phyloP scores from a whole-genome alignment of 1,140 invertebrate species.

The Euura saliciscinereae region DNA sequence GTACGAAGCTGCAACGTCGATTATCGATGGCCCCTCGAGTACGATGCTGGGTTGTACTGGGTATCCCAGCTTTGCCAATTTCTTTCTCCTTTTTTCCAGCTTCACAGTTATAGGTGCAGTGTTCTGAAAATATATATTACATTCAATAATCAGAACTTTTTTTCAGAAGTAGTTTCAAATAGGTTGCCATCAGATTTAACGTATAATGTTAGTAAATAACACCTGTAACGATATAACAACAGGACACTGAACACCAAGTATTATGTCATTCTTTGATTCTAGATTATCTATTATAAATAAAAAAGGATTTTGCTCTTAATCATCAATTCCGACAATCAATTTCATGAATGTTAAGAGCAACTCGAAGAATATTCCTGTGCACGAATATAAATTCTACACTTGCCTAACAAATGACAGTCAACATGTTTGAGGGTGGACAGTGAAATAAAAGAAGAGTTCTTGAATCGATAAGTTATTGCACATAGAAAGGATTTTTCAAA shows the following conservation, averaged over 20 bases:
- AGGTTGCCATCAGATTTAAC: not conserved
- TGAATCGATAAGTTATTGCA: not conserved
- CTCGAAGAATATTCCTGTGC: not conserved
- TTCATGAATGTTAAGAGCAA: not conserved
- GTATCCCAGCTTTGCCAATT: constrained; percentile 10
- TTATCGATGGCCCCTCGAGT: constrained; percentile 7
- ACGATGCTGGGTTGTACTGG: constrained; percentile 13
- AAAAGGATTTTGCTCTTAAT: too few relatives aligned
- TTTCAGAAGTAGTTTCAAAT: not conserved
- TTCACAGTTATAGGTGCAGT: not conserved
- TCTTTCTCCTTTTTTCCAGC: constrained; percentile 1
- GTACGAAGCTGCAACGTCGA: constrained; percentile 9
- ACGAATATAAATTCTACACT: not conserved
- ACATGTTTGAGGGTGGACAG: not conserved
- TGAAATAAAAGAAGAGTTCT: not conserved
- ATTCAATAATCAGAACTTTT: not conserved
- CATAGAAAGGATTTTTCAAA: not conserved
- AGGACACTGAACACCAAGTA: too few relatives aligned
- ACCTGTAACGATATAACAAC: too few relatives aligned
- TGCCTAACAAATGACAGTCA: not conserved
- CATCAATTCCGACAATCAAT: too few relatives aligned
- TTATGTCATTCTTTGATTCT: too few relatives aligned
- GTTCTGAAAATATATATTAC: constrained; percentile 11
- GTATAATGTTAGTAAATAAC: not conserved
- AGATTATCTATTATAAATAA: too few relatives aligned